These are phyloP conservation scores for Ectemnius cavifrons DNA, from an alignment of 2,888 invertebrate genomes.

Conservation along the genomic window DNA sequence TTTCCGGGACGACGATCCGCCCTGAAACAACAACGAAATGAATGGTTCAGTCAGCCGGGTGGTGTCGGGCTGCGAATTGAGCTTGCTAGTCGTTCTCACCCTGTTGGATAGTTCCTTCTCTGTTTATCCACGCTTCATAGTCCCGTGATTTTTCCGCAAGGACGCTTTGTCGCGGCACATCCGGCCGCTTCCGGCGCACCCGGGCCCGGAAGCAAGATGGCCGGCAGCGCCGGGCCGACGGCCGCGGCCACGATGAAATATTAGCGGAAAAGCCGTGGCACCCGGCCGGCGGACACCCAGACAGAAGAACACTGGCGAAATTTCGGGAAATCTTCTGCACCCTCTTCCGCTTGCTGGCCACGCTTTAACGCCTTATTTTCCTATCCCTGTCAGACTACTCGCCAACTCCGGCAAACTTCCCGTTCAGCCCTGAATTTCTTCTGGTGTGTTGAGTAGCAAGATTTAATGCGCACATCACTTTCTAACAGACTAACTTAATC, in stretches of 20 bases:
- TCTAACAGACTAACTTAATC: no score
- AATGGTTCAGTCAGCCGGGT: slow-evolving; percentile 38
- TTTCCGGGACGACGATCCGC: no score
- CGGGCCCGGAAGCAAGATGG: slow-evolving; percentile 75
- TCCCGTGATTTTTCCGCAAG: slow-evolving; percentile 74
- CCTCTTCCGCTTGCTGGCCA: slow-evolving; percentile 27
- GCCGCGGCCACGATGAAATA: slow-evolving; percentile 71
- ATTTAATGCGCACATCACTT: no score
- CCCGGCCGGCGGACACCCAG: slow-evolving; percentile 36
- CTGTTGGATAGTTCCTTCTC: slow-evolving; percentile 62
- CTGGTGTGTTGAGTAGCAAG: no score
- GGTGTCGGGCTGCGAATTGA: slow-evolving; percentile 25
- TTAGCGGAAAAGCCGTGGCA: slow-evolving; percentile 70
- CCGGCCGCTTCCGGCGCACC: slow-evolving; percentile 72
- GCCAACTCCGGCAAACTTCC: no score
- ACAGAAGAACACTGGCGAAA: slow-evolving; percentile 67
- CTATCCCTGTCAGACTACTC: not conserved
- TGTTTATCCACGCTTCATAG: slow-evolving; percentile 74
- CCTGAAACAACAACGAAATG: not conserved
- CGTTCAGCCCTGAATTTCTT: no score
- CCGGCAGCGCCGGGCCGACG: slow-evolving; percentile 62
- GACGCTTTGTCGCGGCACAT: slow-evolving; percentile 74
- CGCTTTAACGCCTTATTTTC: slow-evolving; percentile 36
- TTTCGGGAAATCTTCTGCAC: slow-evolving; percentile 64
- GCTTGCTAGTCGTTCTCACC: slow-evolving; percentile 50